These are phyloP conservation scores for Malurus splendens DNA, from an alignment of 2,797 vertebrate genomes.

Conservation along the genomic window DNA sequence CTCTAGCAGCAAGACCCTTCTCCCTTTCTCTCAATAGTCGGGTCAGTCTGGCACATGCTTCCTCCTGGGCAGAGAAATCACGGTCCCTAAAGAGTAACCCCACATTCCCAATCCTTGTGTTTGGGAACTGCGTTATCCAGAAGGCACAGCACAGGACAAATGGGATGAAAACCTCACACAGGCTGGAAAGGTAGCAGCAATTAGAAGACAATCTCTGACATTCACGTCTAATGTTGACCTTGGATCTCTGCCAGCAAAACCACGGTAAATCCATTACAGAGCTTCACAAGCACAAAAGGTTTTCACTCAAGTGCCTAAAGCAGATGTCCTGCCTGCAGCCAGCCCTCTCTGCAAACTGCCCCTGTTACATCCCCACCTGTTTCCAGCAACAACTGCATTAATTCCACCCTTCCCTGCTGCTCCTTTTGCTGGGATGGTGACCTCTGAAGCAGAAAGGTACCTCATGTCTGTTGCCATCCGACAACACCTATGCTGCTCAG, in stretches of 20 bases:
- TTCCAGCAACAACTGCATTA: background rate
- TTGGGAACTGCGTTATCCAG: rapidly evolving
- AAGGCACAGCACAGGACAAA: background rate
- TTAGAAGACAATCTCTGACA: background rate
- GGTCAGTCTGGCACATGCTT: background rate
- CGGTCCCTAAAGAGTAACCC: background rate
- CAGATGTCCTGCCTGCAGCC: background rate
- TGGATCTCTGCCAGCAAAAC: background rate
- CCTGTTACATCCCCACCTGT: too few relatives aligned
- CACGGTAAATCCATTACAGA: background rate
- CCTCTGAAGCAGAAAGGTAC: background rate
- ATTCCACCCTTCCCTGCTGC: background rate
- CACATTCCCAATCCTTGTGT: background rate
- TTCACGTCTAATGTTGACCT: background rate
- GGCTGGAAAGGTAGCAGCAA: background rate
- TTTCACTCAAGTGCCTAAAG: background rate
- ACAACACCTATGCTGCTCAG: background rate
- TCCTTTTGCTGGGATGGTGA: background rate
- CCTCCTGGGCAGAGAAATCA: background rate
- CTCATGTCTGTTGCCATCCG: rapidly evolving
- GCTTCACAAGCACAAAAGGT: background rate
- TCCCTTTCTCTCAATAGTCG: background rate
- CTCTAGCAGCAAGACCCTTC: background rate
- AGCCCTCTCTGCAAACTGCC: background rate
- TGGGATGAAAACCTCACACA: background rate